Evolutionary conservation across 1,140 invertebrate genomes (phyloP), one percentile per base, ranked within the genome.

Genomic region (Odontomachus brunneus): DNA sequence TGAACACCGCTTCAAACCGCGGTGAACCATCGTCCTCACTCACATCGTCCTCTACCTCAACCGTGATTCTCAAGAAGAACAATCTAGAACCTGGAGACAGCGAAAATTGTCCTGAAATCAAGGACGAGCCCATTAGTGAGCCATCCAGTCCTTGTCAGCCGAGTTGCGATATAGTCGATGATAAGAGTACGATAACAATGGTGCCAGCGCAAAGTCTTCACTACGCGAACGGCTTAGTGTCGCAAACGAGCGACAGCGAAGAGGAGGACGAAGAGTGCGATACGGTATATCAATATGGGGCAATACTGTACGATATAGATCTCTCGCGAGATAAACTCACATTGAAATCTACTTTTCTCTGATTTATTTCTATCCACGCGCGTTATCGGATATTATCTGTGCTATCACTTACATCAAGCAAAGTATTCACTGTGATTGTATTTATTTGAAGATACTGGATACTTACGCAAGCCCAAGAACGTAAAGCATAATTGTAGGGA

Each of bases 51-150:
- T 81, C 84, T 76, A 87, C 82, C 63, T 86, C 84, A 65, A 83
- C 76, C 11, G 29, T 86, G 62, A 63, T 86, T 15, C 57, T 88
- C 26, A 81, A 81, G 29, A 72, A 76, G 73, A 51, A 67, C 67
- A 53, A 73, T 5, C 1, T 86, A 80, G 80, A 85, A 85, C 84
- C 88, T 44, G 90, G 90, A 69, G 90, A 91, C 57, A 84, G 75
- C 72, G 85, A 84, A 19, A 11, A 9, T 11, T 85, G 83, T 69
- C 22, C 86, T 0, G 84, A 83, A 66, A 96, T 97, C 65, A 97
- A 97, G 92, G 95, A 96, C 48, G 96, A 97, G 90, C 96, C 96
- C 44, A 95, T 96, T 83, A 96, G 96, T 82, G 95, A 95, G 82
- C 95, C 96, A 2, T 94, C 95, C 53, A 97, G 96, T 71, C 96